These are phyloP conservation scores for Gavia stellata DNA, from an alignment of 2,113 vertebrate species.

Conservation along the genomic window DNA sequence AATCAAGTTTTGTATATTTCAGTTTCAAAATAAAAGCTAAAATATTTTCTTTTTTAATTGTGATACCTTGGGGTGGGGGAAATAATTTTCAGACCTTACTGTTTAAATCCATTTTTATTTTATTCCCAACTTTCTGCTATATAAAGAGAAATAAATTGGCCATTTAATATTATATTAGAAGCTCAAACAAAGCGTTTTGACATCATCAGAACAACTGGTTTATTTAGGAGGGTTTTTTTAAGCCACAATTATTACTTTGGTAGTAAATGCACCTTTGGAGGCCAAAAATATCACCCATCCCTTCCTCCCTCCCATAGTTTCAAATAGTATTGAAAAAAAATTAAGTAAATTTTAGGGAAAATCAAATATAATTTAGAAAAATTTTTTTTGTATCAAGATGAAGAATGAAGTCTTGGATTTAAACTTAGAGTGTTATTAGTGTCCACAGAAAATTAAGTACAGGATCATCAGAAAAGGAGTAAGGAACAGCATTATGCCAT, in stretches of 20 bases:
- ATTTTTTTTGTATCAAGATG: neutral
- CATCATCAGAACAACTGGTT: neutral
- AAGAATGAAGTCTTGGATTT: neutral
- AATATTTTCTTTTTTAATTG: neutral
- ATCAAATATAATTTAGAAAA: neutral
- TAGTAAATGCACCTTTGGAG: neutral
- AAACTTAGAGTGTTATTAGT: neutral
- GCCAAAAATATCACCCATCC: neutral
- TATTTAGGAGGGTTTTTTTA: neutral
- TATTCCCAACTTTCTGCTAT: neutral
- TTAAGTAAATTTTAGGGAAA: neutral
- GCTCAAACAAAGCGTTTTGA: neutral
- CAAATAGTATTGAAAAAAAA: neutral
- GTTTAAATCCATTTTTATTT: neutral
- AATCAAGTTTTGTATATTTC: neutral
- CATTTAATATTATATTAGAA: neutral
- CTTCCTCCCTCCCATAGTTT: neutral
- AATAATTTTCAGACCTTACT: neutral
- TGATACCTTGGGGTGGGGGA: neutral
- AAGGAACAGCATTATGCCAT: neutral
- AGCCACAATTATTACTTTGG: neutral
- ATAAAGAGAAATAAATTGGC: neutral
- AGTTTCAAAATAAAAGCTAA: neutral
- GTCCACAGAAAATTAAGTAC: neutral
- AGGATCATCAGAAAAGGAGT: neutral